These are phyloP conservation scores for Tigriopus californicus DNA, from an alignment of 2,888 invertebrate species.

Conservation along the genomic window DNA sequence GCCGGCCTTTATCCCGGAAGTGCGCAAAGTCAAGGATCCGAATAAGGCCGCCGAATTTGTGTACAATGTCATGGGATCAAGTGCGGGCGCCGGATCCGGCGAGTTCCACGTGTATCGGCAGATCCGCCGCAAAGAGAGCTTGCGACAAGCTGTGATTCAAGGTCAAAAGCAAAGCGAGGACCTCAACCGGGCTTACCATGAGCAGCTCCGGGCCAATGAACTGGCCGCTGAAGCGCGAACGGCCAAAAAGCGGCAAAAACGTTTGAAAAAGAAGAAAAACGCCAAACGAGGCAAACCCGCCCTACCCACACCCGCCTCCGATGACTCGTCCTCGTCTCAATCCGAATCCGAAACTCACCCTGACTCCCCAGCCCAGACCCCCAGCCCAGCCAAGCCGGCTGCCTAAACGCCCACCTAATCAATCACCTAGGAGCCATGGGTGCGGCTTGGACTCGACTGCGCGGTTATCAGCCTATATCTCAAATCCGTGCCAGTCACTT, in stretches of 20 bases:
- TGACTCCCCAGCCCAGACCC: too few relatives aligned
- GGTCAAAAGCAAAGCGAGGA: conserved; percentile 72
- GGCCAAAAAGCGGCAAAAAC: conserved; percentile 76
- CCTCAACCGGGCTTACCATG: conserved; percentile 59
- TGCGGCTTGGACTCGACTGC: too few relatives aligned
- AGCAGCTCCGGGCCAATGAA: conserved; percentile 54
- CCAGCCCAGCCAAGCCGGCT: too few relatives aligned
- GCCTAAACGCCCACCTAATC: too few relatives aligned
- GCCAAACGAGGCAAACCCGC: background rate
- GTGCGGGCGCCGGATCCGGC: conserved; percentile 96
- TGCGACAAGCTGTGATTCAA: conserved; percentile 78
- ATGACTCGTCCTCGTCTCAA: too few relatives aligned
- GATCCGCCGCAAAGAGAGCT: conserved; percentile 82
- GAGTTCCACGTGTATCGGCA: conserved; percentile 98
- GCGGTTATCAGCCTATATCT: too few relatives aligned
- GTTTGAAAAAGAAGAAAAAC: conserved; percentile 36
- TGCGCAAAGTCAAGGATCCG: conserved; percentile 51
- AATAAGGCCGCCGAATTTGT: conserved; percentile 82
- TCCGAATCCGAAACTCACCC: too few relatives aligned
- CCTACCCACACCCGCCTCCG: too few relatives aligned
- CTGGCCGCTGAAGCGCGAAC: conserved; percentile 55
- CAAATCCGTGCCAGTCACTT: too few relatives aligned
- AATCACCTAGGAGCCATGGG: too few relatives aligned
- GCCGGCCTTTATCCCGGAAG: conserved; percentile 65
- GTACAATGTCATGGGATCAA: conserved; percentile 98